These are phyloP conservation scores for Antennarius striatus DNA, from an alignment of 2,113 vertebrate species.

Conservation along the genomic window DNA sequence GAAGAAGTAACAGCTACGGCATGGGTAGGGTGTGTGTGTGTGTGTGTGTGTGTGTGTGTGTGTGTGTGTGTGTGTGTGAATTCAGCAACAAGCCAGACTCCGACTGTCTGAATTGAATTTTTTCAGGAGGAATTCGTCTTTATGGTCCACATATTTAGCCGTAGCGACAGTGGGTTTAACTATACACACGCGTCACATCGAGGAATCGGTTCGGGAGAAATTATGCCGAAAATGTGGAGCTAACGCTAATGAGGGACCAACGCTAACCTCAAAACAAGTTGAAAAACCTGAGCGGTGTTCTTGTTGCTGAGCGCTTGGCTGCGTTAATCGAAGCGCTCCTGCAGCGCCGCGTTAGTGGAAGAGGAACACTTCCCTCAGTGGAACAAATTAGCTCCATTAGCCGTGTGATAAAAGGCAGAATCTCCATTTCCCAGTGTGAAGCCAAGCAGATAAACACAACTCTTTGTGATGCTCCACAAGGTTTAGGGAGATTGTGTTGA, in stretches of 20 bases:
- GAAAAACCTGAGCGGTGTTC: conserved; percentile 52
- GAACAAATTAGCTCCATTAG: conserved; percentile 75
- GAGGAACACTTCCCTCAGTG: conserved; percentile 67
- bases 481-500: conserved; percentile 40
- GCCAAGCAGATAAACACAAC: conserved; percentile 48
- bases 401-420: conserved; percentile 61
- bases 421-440: conserved; percentile 58
- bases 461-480: conserved; percentile 25
- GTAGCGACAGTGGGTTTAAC: conserved; percentile 37
- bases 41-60: conserved; percentile 52
- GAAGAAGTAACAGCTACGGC: conserved; percentile 38
- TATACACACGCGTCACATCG: conserved; percentile 24
- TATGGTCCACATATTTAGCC: conserved; percentile 39
- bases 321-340: conserved; percentile 65
- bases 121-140: conserved; percentile 16
- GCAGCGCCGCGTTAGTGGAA: conserved; percentile 60
- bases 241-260: conserved; percentile 61
- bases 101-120: conserved; percentile 44
- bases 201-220: conserved; percentile 29
- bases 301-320: conserved; percentile 60
- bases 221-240: conserved; percentile 25
- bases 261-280: conserved; percentile 40
- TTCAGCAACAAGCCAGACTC: conserved; percentile 36
- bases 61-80: conserved; percentile 58
- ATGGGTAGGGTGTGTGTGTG: conserved; percentile 5